Evolutionary conservation across 2,888 invertebrate genomes (phyloP).

Genomic region (Limnephilus rhombicus): DNA sequence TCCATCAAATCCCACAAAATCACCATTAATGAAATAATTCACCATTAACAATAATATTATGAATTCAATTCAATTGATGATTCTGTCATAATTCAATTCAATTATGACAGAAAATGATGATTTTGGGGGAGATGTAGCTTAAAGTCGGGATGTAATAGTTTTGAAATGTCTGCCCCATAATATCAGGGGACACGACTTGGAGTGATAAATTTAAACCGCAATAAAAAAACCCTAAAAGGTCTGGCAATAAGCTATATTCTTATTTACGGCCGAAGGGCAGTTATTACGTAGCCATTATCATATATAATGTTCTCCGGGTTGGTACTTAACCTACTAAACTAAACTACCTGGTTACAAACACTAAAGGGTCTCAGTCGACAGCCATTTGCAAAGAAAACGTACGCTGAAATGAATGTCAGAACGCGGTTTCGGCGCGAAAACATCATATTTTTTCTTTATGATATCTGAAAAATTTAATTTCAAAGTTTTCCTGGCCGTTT

Average conservation of each 20-base stretch:
- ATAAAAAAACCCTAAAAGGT: constrained; percentile 31
- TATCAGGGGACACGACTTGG: constrained; percentile 18
- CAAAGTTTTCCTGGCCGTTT: neutral
- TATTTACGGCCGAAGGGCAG: constrained; percentile 25
- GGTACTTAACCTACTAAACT: constrained; percentile 14
- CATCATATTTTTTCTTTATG: neutral
- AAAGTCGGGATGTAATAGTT: neutral
- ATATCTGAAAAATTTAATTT: neutral
- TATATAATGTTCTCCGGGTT: neutral
- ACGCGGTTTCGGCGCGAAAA: neutral
- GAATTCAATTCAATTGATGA: no score
- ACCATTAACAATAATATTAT: neutral
- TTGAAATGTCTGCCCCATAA: neutral
- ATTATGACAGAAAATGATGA: neutral
- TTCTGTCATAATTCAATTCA: no score
- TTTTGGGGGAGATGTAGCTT: neutral
- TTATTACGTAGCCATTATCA: neutral
- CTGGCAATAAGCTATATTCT: constrained; percentile 34
- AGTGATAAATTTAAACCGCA: constrained; percentile 50
- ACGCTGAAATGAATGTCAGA: neutral
- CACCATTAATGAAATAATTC: neutral
- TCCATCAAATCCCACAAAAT: no score
- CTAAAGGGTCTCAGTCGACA: neutral
- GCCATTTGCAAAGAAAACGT: neutral
- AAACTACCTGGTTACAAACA: constrained; percentile 3